phyloP scores from a whole-genome alignment of 2,888 invertebrate species.

The Rhagophthalmus giganteus region DNA sequence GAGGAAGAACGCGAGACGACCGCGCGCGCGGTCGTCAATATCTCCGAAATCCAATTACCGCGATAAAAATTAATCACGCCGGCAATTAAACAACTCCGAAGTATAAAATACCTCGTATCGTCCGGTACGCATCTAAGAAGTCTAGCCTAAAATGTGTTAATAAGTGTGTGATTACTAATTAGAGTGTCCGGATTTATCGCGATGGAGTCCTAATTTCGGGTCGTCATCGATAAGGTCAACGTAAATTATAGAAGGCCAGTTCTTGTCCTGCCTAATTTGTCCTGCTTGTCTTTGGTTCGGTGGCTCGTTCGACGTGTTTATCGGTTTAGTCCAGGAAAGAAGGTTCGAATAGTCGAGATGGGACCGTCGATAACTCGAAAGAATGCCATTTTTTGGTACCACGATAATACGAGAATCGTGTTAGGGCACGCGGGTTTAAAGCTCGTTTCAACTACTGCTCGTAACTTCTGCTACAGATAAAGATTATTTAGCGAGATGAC shows the following conservation, averaged over 20 bases:
- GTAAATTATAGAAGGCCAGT: constrained; percentile 52
- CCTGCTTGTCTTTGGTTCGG: constrained; percentile 50
- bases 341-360: constrained; percentile 48
- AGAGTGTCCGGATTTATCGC: constrained; percentile 25
- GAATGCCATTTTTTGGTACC: constrained; percentile 50
- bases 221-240: constrained; percentile 40
- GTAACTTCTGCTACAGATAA: constrained; percentile 33
- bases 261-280: constrained; percentile 54
- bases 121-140: neutral
- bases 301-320: constrained; percentile 53
- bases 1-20: too few relatives aligned
- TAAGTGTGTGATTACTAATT: constrained; percentile 29
- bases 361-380: constrained; percentile 39
- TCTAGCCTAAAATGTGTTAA: constrained; percentile 20
- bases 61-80: too few relatives aligned
- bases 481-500: constrained; percentile 28
- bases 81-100: too few relatives aligned
- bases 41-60: too few relatives aligned
- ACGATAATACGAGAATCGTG: constrained; percentile 46
- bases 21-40: too few relatives aligned
- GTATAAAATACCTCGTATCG: too few relatives aligned
- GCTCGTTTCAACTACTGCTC: constrained; percentile 34
- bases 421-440: constrained; percentile 34
- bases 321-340: constrained; percentile 46
- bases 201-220: constrained; percentile 28